phyloP scores from a whole-genome alignment of 2,888 invertebrate species.

The Drosophila basisetae region DNA sequence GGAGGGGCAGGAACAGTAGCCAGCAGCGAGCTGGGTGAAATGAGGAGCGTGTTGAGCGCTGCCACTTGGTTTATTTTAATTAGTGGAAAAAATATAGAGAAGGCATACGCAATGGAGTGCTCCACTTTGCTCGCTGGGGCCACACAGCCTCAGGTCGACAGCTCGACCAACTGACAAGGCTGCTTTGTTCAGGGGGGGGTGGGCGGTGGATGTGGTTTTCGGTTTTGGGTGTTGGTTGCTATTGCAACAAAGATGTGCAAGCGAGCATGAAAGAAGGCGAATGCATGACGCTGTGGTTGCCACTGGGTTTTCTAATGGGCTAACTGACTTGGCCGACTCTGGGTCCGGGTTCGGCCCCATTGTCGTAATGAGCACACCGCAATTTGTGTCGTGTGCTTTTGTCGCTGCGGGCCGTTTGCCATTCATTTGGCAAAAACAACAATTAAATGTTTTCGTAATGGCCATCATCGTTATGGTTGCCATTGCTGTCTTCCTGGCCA shows the following conservation, averaged over 20 bases:
- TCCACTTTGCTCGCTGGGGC: conserved; percentile 60
- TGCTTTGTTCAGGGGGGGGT: conserved; percentile 52
- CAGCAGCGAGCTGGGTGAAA: conserved; percentile 6
- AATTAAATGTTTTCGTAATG: conserved; percentile 81
- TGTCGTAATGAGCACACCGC: conserved; percentile 80
- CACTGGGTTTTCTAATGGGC: conserved; percentile 53
- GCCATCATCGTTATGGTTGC: conserved; percentile 65
- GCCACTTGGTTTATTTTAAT: conserved; percentile 79
- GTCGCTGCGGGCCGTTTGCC: conserved; percentile 74
- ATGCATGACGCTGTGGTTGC: conserved; percentile 54
- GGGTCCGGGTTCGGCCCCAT: conserved; percentile 35
- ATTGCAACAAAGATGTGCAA: conserved; percentile 67
- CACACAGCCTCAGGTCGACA: conserved; percentile 71
- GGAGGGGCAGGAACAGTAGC: not conserved
- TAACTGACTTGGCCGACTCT: conserved; percentile 31
- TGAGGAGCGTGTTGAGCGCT: conserved; percentile 50
- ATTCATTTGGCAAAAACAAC: conserved; percentile 78
- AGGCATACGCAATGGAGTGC: conserved; percentile 69
- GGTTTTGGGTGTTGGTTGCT: not conserved
- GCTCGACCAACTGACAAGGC: conserved; percentile 60
- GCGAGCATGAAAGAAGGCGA: conserved; percentile 67
- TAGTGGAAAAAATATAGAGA: conserved; percentile 74
- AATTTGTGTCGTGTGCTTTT: conserved; percentile 73
- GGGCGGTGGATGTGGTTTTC: conserved; percentile 1
- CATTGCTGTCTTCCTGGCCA: conserved; percentile 55